These are phyloP conservation scores for Pagrus major DNA, from an alignment of 2,113 vertebrate species.

Conservation along the genomic window DNA sequence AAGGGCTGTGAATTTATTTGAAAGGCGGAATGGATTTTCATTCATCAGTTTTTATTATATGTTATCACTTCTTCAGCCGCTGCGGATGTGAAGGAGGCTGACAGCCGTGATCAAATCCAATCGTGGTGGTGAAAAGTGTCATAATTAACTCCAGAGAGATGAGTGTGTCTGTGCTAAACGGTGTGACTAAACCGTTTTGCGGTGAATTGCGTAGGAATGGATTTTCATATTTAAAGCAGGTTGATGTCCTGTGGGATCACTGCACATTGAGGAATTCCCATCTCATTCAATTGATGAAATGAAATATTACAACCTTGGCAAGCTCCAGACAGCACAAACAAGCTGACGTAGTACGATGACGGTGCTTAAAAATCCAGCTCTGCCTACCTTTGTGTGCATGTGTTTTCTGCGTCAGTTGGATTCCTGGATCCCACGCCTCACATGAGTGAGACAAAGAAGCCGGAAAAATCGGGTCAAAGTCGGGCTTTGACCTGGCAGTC, in stretches of 20 bases:
- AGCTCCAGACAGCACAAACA: not conserved
- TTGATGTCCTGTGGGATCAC: slow-evolving; percentile 4
- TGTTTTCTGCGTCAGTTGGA: slow-evolving; percentile 28
- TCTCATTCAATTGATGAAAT: not conserved
- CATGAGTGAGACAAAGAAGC: slow-evolving; percentile 30
- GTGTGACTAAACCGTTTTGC: slow-evolving; percentile 21
- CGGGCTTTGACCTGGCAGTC: slow-evolving; percentile 55
- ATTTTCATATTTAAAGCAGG: slow-evolving; percentile 28
- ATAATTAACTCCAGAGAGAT: slow-evolving; percentile 57
- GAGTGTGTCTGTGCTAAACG: slow-evolving; percentile 13
- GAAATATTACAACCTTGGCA: slow-evolving; percentile 23
- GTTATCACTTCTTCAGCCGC: slow-evolving; percentile 10
- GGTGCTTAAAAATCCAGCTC: slow-evolving; percentile 1
- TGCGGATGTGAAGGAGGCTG: slow-evolving; percentile 29
- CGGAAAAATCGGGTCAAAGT: slow-evolving; percentile 43
- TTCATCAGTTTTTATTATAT: slow-evolving; percentile 14
- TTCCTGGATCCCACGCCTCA: slow-evolving; percentile 26
- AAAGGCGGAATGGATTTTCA: slow-evolving; percentile 14
- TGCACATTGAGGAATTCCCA: slow-evolving; percentile 26
- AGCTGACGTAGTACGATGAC: not conserved
- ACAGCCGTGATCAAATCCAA: slow-evolving; percentile 42
- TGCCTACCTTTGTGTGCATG: slow-evolving; percentile 5
- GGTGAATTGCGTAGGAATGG: not conserved
- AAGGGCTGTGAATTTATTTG: slow-evolving; percentile 8
- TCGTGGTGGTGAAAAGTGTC: slow-evolving; percentile 28